Conservation (phyloP, 2,113 vertebrate genomes). For the Phoxinus phoxinus region DNA sequence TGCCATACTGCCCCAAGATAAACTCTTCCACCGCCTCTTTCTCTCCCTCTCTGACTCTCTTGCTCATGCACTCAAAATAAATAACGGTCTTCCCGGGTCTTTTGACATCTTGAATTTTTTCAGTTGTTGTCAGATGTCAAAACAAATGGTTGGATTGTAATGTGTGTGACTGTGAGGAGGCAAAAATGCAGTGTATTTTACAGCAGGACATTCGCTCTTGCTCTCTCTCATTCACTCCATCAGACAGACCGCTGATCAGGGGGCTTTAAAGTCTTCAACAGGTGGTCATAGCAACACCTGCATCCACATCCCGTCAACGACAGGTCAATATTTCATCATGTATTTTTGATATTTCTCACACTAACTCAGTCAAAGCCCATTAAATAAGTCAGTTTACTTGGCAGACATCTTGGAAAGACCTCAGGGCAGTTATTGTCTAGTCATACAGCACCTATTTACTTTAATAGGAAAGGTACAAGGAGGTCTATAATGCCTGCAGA, state of each 20-base stretch:
- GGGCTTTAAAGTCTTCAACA: not conserved
- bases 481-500: conserved; percentile 3
- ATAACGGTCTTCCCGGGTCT: conserved; percentile 25
- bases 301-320: conserved; percentile 7
- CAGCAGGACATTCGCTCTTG: conserved; percentile 32
- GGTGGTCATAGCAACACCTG: not conserved
- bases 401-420: conserved; percentile 11
- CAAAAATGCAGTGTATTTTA: conserved; percentile 24
- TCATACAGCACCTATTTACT: conserved; percentile 2
- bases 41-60: conserved; percentile 35
- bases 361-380: not conserved
- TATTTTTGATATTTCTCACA: conserved; percentile 7
- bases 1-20: conserved; percentile 13
- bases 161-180: conserved; percentile 47
- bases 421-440: not conserved
- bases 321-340: conserved; percentile 15
- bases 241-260: not conserved
- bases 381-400: conserved; percentile 20
- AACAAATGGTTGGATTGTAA: conserved; percentile 63
- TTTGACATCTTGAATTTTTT: conserved; percentile 68
- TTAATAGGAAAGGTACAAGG: not conserved
- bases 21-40: conserved; percentile 20
- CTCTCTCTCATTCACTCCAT: conserved; percentile 3
- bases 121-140: conserved; percentile 67
- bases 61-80: conserved; percentile 29